A percentile compares a stretch with the other conserved stretches of the same genome.
phyloP scores from a whole-genome alignment of 1,140 invertebrate species.

The Leptinotarsa lineolata region DNA sequence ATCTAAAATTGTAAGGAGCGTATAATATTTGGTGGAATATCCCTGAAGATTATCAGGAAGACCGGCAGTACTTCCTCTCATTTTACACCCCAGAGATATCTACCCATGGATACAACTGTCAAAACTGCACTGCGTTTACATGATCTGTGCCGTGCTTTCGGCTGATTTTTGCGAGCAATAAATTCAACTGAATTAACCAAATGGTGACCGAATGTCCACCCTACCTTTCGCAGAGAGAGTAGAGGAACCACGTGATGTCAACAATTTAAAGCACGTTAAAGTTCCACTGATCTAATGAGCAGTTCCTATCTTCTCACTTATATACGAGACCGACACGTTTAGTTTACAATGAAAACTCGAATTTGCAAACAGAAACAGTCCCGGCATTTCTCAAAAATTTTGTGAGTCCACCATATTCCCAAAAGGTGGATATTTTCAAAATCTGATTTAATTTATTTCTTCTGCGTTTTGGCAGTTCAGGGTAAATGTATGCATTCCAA shows the following conservation, averaged over 20 bases:
- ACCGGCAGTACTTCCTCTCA: conserved; percentile 65
- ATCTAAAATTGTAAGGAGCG: conserved; percentile 70
- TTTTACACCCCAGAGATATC: conserved; percentile 44
- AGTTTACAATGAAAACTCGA: too few relatives aligned
- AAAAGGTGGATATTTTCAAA: too few relatives aligned
- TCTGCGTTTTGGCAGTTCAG: too few relatives aligned
- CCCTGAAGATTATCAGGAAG: conserved; percentile 59
- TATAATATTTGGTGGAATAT: conserved; percentile 61
- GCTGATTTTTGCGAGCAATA: background rate
- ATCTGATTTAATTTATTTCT: too few relatives aligned
- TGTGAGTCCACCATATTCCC: too few relatives aligned
- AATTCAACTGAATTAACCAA: background rate
- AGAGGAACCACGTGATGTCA: conserved; percentile 19
- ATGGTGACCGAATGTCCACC: background rate
- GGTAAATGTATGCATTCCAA: too few relatives aligned
- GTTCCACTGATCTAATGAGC: background rate
- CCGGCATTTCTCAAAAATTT: too few relatives aligned
- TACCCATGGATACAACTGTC: conserved; percentile 11
- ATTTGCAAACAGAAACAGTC: too few relatives aligned
- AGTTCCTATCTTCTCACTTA: background rate
- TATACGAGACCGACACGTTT: too few relatives aligned
- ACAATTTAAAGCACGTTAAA: background rate
- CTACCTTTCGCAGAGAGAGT: conserved; percentile 1
- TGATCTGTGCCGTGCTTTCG: background rate
- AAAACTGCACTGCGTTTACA: conserved; percentile 17